Evolutionary conservation across 1,140 invertebrate species (phyloP).

Genomic region (Plutomurus gul): DNA sequence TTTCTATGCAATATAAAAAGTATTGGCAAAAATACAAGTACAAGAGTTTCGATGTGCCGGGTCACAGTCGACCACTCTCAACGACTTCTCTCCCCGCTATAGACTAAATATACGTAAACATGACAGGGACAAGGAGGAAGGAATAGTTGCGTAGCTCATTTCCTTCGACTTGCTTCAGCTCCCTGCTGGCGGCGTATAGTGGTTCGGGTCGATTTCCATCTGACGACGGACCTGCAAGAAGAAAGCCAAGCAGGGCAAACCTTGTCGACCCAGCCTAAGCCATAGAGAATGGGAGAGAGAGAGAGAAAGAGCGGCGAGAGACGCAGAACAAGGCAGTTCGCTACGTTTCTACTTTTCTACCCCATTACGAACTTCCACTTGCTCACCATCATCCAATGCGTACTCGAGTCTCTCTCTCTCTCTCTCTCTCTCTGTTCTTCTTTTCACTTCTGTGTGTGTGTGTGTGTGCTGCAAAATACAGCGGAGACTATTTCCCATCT

Average conservation of each 20-base stretch:
- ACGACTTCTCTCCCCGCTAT: background rate
- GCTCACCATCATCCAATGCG: no score
- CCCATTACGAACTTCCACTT: conserved; percentile 1
- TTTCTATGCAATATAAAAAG: no score
- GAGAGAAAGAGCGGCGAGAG: background rate
- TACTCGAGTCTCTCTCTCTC: no score
- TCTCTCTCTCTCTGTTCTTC: no score
- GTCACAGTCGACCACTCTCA: background rate
- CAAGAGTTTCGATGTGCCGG: background rate
- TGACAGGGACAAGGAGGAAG: background rate
- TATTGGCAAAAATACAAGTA: background rate
- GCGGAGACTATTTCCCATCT: no score
- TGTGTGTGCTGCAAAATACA: no score
- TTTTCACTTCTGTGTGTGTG: no score
- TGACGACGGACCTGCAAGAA: conserved; percentile 5
- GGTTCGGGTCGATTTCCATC: conserved; percentile 30
- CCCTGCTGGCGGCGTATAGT: background rate
- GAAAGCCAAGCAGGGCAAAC: background rate
- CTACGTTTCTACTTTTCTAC: background rate
- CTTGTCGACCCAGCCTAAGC: background rate
- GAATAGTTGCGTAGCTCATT: conserved; percentile 22
- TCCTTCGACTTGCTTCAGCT: background rate
- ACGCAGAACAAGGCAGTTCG: background rate
- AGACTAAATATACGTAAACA: background rate
- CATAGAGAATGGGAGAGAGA: background rate